These are phyloP conservation scores for Indicator maculatus DNA, from an alignment of 2,113 vertebrate species.

Conservation along the genomic window DNA sequence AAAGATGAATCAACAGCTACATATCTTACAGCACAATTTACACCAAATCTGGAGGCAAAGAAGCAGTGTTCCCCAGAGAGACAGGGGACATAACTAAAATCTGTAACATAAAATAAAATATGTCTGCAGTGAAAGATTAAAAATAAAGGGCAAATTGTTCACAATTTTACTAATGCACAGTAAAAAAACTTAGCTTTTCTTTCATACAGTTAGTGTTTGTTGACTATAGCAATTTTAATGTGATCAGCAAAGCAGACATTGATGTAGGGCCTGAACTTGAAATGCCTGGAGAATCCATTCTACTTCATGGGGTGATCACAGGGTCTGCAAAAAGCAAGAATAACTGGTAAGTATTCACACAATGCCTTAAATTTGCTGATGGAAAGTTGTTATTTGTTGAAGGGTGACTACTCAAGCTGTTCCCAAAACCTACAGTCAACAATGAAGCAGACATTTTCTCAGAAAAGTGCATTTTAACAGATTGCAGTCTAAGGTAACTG, in stretches of 20 bases:
- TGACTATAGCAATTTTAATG: neutral
- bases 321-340: constrained; percentile 64
- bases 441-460: fast-evolving
- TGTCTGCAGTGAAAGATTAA: neutral
- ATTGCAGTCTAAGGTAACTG: neutral
- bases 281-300: constrained; percentile 28
- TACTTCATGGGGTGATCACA: neutral
- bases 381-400: neutral
- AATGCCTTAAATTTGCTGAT: neutral
- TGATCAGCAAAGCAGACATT: constrained; percentile 20
- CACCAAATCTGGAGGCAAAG: neutral
- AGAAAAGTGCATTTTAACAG: neutral
- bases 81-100: neutral
- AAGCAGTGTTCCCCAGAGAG: neutral
- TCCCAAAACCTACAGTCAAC: neutral
- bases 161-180: neutral
- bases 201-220: constrained; percentile 15
- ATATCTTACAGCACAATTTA: neutral
- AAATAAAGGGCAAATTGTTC: neutral
- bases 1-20: neutral
- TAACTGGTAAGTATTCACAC: neutral
- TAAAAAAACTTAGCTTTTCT: constrained; percentile 36
- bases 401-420: neutral
- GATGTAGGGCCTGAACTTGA: neutral
- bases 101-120: neutral